A percentile compares a stretch with the other conserved stretches of the same genome.
Evolutionary conservation across 2,113 vertebrate genomes (phyloP).

Genomic region (Glareola pratincola): DNA sequence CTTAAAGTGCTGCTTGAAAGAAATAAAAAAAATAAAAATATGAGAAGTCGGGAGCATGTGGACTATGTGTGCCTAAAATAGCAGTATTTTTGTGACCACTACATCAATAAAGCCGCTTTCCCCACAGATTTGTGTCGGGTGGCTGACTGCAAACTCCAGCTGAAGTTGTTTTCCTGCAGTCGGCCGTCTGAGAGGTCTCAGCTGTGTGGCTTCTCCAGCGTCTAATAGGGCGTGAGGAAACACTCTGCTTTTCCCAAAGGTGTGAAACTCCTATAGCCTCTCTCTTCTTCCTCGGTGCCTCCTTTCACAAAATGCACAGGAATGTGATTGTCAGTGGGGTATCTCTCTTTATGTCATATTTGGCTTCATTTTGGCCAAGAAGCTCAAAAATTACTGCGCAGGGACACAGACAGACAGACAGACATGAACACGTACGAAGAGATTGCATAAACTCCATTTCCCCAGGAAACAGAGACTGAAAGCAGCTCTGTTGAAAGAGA

Average conservation of each 20-base stretch:
- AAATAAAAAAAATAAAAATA: neutral
- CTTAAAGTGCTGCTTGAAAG: neutral
- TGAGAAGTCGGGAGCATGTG: neutral
- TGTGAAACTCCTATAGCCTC: neutral
- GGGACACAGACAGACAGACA: neutral
- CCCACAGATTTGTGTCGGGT: neutral
- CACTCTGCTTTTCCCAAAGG: neutral
- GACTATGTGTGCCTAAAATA: neutral
- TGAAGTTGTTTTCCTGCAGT: slow-evolving; percentile 27
- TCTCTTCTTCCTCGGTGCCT: neutral
- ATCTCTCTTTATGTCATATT: neutral
- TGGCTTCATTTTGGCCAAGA: neutral
- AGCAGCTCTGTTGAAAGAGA: slow-evolving; percentile 9
- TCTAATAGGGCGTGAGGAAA: neutral
- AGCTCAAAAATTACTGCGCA: neutral
- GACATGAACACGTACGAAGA: neutral
- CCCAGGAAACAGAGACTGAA: slow-evolving; percentile 47
- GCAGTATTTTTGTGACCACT: neutral
- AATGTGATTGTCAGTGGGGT: neutral
- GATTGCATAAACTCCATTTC: slow-evolving; percentile 44
- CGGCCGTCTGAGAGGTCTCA: neutral
- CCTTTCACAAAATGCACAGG: neutral
- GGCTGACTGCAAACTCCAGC: neutral
- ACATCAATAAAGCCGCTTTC: neutral
- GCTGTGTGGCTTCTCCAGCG: neutral